These are phyloP conservation scores for Empis stercorea DNA, from an alignment of 2,888 invertebrate genomes.

Conservation along the genomic window DNA sequence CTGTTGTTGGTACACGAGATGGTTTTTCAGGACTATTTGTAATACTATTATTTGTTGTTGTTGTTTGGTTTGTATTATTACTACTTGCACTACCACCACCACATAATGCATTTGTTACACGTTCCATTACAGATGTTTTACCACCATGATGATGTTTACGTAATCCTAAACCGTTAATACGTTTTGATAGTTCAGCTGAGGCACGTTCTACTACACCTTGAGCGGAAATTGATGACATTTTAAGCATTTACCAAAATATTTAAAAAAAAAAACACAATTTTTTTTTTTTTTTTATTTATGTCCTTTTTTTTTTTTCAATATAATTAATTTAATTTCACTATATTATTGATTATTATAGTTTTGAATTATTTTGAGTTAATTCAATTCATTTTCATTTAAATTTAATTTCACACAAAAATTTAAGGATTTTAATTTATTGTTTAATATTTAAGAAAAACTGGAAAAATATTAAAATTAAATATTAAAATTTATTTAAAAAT, in stretches of 20 bases:
- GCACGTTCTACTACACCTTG: constrained; percentile 86
- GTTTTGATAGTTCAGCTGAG: constrained; percentile 77
- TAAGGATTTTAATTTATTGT: too few species aligned
- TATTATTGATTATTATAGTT: too few species aligned
- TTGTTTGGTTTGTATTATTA: constrained; percentile 17
- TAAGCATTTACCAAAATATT: background rate
- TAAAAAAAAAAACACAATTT: too few species aligned
- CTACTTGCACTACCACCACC: constrained; percentile 44
- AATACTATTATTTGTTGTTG: constrained; percentile 13
- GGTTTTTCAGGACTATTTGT: background rate
- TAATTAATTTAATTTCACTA: too few species aligned
- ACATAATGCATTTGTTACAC: constrained; percentile 76
- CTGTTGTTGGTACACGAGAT: background rate
- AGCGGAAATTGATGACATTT: constrained; percentile 72
- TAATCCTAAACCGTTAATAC: constrained; percentile 71
- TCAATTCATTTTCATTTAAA: too few species aligned
- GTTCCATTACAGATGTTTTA: constrained; percentile 67
- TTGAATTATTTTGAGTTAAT: too few species aligned
- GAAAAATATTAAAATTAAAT: too few species aligned
- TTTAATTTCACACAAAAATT: too few species aligned
- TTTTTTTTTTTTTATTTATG: too few species aligned
- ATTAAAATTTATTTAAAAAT: too few species aligned
- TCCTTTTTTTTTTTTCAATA: too few species aligned
- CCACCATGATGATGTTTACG: constrained; percentile 44
- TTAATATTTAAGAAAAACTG: too few species aligned